phyloP scores from a whole-genome alignment of 2,797 vertebrate genomes.

The Scolopax rusticola region DNA sequence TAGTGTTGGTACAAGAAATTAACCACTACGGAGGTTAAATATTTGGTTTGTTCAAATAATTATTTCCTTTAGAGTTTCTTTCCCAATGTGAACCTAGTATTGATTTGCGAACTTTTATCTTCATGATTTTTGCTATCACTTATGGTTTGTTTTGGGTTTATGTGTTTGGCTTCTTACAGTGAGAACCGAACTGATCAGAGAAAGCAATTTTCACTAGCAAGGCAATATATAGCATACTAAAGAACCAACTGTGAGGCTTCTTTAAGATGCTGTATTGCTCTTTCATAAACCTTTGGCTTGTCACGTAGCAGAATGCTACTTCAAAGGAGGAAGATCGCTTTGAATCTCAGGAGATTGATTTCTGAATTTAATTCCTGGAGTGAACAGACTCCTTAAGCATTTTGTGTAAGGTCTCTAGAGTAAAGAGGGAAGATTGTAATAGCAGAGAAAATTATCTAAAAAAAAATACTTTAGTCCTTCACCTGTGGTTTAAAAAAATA shows the following conservation, averaged over 20 bases:
- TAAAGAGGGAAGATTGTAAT: background rate
- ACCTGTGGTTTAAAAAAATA: background rate
- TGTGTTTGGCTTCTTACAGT: background rate
- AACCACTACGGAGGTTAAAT: background rate
- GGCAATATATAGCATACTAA: background rate
- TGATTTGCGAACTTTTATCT: background rate
- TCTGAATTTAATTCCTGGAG: conserved; percentile 6
- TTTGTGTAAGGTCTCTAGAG: background rate
- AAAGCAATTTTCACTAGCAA: background rate
- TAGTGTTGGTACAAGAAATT: background rate
- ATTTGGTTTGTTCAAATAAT: background rate
- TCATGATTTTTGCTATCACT: background rate
- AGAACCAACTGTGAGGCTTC: background rate
- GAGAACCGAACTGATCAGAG: background rate
- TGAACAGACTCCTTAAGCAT: background rate
- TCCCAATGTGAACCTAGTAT: background rate
- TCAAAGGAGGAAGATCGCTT: conserved; percentile 30
- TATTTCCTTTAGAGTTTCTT: background rate
- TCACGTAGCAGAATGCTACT: background rate
- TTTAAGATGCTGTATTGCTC: background rate
- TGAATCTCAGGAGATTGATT: background rate
- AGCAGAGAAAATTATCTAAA: background rate
- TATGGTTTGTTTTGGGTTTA: background rate
- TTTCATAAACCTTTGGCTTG: background rate
- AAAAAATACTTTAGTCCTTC: background rate